Evolutionary conservation across 2,888 invertebrate species (phyloP).

Genomic region (Oscheius onirici): DNA sequence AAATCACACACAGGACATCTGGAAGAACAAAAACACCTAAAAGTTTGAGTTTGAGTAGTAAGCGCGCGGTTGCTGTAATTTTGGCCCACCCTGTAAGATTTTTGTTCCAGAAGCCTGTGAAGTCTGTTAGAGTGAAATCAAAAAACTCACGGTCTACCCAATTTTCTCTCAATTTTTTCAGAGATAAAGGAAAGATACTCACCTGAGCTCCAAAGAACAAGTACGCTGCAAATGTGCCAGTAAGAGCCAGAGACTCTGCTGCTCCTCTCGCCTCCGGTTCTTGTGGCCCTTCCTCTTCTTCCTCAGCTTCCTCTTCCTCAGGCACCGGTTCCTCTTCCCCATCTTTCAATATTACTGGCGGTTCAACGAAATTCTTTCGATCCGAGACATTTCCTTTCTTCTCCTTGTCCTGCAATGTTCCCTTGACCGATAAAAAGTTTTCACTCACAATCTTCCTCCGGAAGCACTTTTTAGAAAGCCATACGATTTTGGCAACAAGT

Average conservation of each 20-base stretch:
- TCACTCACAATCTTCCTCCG: conserved; percentile 9
- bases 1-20: too few relatives aligned
- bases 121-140: too few relatives aligned
- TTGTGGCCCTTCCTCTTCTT: conserved; percentile 12
- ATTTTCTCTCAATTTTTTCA: too few relatives aligned
- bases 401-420: neutral
- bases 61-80: too few relatives aligned
- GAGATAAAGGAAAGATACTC: too few relatives aligned
- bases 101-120: too few relatives aligned
- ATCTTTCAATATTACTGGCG: conserved; percentile 17
- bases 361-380: conserved; percentile 36
- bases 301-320: conserved; percentile 35
- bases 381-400: conserved; percentile 7
- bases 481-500: neutral
- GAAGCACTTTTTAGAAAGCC: neutral
- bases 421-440: neutral
- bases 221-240: conserved; percentile 59
- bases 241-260: conserved; percentile 60
- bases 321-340: conserved; percentile 29
- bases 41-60: too few relatives aligned
- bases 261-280: conserved; percentile 28
- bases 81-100: too few relatives aligned
- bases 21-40: too few relatives aligned
- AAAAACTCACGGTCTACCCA: too few relatives aligned
- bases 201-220: conserved; percentile 60